A percentile compares a stretch with the other conserved stretches of the same genome.
Conservation (phyloP, 2,113 vertebrate genomes). For the Cottus gobio region DNA sequence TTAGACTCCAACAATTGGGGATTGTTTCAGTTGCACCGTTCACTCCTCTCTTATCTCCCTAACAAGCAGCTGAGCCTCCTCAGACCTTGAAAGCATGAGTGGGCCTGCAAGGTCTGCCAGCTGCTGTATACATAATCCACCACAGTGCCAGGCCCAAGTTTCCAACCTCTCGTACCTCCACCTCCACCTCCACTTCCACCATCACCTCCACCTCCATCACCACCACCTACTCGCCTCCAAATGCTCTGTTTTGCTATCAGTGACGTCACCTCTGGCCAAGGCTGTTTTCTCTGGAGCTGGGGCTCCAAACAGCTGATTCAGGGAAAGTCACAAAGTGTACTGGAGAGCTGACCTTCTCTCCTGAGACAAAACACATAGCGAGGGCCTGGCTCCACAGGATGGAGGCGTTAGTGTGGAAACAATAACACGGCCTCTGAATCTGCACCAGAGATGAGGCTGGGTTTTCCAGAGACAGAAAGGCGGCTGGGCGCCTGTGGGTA, state of each 20-base stretch:
- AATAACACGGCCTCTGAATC: slow-evolving; percentile 76
- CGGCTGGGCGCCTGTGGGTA: slow-evolving; percentile 8
- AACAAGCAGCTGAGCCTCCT: slow-evolving; percentile 41
- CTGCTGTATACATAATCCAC: slow-evolving; percentile 77
- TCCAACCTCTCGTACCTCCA: slow-evolving; percentile 12
- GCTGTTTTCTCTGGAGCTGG: slow-evolving; percentile 80
- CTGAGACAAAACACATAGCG: slow-evolving; percentile 89
- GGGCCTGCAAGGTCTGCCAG: slow-evolving; percentile 56
- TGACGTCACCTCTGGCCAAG: slow-evolving; percentile 84
- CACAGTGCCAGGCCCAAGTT: slow-evolving; percentile 10
- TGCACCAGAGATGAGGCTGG: slow-evolving; percentile 50
- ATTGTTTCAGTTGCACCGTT: slow-evolving; percentile 50
- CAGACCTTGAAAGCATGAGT: slow-evolving; percentile 70
- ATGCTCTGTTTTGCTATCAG: slow-evolving; percentile 83
- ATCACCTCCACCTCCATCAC: neutral
- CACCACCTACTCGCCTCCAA: slow-evolving; percentile 48
- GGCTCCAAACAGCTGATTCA: slow-evolving; percentile 87
- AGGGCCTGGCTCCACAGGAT: slow-evolving; percentile 75
- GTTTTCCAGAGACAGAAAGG: slow-evolving; percentile 55
- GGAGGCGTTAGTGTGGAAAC: slow-evolving; percentile 78
- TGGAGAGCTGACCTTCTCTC: slow-evolving; percentile 87
- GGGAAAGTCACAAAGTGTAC: slow-evolving; percentile 85
- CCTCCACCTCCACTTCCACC: neutral
- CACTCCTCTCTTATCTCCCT: slow-evolving; percentile 46
- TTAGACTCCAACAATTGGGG: slow-evolving; percentile 34